A percentile compares a stretch with the other conserved stretches of the same genome.
phyloP scores from a whole-genome alignment of 2,888 invertebrate species.

The Perizoma flavofasciatum region DNA sequence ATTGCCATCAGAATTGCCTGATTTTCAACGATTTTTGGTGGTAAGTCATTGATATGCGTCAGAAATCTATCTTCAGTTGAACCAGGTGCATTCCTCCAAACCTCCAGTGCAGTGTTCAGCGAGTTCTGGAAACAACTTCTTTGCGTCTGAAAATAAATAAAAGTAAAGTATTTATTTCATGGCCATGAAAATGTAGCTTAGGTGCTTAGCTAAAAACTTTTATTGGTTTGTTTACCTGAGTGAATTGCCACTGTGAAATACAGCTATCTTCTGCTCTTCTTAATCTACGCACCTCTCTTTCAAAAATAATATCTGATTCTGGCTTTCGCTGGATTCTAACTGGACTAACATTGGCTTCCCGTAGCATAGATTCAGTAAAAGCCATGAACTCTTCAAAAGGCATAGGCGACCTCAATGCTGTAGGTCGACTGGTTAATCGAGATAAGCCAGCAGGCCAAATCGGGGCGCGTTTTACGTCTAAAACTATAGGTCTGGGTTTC shows the following conservation, averaged over 20 bases:
- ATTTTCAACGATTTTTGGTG: slow-evolving; percentile 85
- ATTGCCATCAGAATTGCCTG: slow-evolving; percentile 90
- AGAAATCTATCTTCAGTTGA: slow-evolving; percentile 60
- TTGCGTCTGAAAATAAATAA: slow-evolving; percentile 72
- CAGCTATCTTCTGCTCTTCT: slow-evolving; percentile 63
- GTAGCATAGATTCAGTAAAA: slow-evolving; percentile 17
- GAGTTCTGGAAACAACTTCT: slow-evolving; percentile 88
- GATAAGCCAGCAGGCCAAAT: neutral
- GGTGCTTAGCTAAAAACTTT: too few species aligned
- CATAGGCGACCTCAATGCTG: neutral
- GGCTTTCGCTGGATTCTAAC: neutral
- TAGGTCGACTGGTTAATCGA: neutral
- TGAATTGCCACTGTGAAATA: slow-evolving; percentile 85
- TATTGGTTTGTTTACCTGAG: slow-evolving; percentile 72
- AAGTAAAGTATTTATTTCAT: neutral
- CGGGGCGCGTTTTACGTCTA: too few species aligned
- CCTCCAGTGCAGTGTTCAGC: slow-evolving; percentile 87
- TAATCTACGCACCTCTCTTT: slow-evolving; percentile 7
- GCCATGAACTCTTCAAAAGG: slow-evolving; percentile 16
- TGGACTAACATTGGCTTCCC: neutral
- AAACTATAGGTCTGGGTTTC: too few species aligned
- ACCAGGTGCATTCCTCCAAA: slow-evolving; percentile 79
- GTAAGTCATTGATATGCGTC: slow-evolving; percentile 68
- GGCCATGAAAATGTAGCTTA: too few species aligned
- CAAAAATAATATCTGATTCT: neutral